Evolutionary conservation across 2,797 vertebrate species (phyloP).

Genomic region (Momotus momota): DNA sequence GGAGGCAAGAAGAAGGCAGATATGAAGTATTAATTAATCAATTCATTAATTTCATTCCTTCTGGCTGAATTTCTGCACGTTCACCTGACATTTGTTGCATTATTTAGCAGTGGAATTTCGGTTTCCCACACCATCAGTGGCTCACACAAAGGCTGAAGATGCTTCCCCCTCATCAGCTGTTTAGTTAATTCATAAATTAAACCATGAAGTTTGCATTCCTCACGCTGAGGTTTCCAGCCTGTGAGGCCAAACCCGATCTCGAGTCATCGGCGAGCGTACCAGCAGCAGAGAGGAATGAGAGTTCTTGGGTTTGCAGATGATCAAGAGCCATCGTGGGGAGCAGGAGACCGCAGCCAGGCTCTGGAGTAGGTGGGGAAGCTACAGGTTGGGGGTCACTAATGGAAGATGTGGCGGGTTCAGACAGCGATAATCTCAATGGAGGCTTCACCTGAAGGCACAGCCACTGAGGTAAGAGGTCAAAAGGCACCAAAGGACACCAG

Average conservation of each 20-base stretch:
- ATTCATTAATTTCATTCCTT: not conserved
- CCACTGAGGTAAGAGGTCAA: not conserved
- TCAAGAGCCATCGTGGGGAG: rapidly evolving
- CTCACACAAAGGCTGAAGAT: not conserved
- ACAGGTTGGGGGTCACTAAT: rapidly evolving
- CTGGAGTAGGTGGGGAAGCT: rapidly evolving
- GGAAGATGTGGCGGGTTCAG: not conserved
- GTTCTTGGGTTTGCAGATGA: not conserved
- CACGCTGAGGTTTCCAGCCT: not conserved
- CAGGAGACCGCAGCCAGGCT: not conserved
- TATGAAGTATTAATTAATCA: not conserved
- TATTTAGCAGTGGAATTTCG: not conserved
- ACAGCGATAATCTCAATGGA: not conserved
- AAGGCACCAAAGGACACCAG: not conserved
- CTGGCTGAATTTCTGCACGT: not conserved
- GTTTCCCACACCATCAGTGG: not conserved
- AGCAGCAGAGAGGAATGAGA: not conserved
- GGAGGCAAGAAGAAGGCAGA: not conserved
- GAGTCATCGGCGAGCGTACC: not conserved
- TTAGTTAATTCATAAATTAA: not conserved
- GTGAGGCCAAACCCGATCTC: not conserved
- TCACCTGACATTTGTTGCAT: not conserved
- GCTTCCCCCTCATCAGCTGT: not conserved
- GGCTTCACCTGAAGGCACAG: not conserved
- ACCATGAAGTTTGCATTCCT: not conserved